phyloP scores from a whole-genome alignment of 1,140 invertebrate genomes.

The Conus betulinus region DNA sequence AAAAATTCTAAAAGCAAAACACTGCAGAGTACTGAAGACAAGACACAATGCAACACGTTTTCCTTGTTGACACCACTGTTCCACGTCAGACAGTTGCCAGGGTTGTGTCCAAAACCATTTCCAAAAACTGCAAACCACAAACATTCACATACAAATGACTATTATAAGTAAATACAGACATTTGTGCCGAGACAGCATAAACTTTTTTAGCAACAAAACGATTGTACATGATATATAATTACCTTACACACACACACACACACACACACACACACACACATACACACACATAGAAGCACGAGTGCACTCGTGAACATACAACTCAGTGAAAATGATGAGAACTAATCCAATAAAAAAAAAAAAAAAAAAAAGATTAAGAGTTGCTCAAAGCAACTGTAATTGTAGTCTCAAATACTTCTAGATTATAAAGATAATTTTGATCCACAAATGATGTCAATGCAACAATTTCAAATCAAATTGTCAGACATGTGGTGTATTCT shows the following conservation, averaged over 20 bases:
- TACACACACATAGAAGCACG: background rate
- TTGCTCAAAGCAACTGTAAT: too few species aligned
- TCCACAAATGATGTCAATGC: too few species aligned
- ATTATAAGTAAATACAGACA: background rate
- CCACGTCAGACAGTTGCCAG: background rate
- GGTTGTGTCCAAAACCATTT: background rate
- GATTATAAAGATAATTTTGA: too few species aligned
- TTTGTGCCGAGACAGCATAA: background rate
- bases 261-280: conserved; percentile 12
- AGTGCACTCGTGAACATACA: background rate
- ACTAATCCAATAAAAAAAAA: too few species aligned
- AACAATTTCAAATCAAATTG: too few species aligned
- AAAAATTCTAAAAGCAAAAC: background rate
- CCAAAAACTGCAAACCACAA: background rate
- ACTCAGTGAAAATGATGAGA: too few species aligned
- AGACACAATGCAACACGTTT: background rate
- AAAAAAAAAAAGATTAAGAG: too few species aligned
- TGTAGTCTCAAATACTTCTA: too few species aligned
- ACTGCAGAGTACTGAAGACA: background rate
- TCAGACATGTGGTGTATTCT: too few species aligned
- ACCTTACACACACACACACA: background rate
- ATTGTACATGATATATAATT: background rate
- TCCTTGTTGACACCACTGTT: background rate
- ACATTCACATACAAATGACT: background rate
- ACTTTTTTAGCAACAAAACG: background rate